These are phyloP conservation scores for Larimichthys polyactis DNA, from an alignment of 2,113 vertebrate species.

Conservation along the genomic window DNA sequence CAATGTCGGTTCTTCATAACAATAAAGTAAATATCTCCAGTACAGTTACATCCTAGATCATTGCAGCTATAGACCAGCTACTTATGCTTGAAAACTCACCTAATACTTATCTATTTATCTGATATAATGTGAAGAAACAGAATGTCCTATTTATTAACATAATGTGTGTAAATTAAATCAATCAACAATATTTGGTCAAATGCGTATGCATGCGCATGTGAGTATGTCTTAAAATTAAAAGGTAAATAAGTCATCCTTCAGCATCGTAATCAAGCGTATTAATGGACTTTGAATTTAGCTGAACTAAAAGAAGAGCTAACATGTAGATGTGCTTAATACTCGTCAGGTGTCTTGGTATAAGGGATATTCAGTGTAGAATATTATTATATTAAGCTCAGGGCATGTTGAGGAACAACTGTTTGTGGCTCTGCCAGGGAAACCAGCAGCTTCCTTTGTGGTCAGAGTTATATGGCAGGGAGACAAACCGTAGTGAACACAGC, in stretches of 20 bases:
- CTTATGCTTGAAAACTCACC: background rate
- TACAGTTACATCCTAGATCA: background rate
- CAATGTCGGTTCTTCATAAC: background rate
- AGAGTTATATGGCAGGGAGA: background rate
- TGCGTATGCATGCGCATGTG: too few species aligned
- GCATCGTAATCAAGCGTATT: background rate
- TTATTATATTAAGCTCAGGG: background rate
- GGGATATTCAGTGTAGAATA: background rate
- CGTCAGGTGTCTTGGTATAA: background rate
- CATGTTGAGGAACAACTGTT: conserved; percentile 3
- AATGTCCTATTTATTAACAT: background rate
- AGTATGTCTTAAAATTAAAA: background rate
- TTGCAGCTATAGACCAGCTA: background rate
- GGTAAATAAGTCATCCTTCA: background rate
- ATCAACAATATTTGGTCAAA: background rate
- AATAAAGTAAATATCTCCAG: background rate
- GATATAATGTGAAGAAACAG: background rate
- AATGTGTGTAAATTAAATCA: too few species aligned
- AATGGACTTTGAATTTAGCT: background rate
- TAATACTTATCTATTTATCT: background rate
- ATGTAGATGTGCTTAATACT: background rate
- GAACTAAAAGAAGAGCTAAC: background rate
- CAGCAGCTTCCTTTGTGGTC: conserved; percentile 37
- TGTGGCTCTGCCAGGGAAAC: conserved; percentile 27
- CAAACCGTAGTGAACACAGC: background rate